These are phyloP conservation scores for Cettia cetti DNA, from an alignment of 2,113 vertebrate species.

Conservation along the genomic window DNA sequence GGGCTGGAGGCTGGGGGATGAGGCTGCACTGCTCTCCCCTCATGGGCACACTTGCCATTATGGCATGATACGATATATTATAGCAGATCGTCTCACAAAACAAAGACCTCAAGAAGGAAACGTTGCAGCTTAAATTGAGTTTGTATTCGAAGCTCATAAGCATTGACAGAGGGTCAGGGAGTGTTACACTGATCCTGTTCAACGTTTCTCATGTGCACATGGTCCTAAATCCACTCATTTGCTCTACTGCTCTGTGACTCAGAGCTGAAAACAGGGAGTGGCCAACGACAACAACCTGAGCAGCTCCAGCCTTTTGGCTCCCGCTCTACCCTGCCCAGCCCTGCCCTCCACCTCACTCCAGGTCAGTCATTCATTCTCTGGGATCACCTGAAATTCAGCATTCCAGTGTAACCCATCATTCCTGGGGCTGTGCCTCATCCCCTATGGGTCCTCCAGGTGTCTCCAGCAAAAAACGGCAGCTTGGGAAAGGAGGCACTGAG, in stretches of 20 bases:
- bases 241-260: neutral
- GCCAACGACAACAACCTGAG: fast-evolving
- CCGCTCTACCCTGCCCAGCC: neutral
- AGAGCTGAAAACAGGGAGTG: neutral
- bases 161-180: neutral
- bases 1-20: too few species aligned
- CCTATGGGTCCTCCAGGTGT: too few species aligned
- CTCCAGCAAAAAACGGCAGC: neutral
- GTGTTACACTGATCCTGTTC: neutral
- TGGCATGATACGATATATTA: too few species aligned
- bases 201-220: fast-evolving
- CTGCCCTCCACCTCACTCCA: neutral
- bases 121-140: neutral
- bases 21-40: fast-evolving
- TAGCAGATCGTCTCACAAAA: neutral
- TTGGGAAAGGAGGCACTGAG: neutral
- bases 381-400: neutral
- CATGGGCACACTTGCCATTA: neutral
- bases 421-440: neutral
- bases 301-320: neutral
- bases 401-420: neutral
- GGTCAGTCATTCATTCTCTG: neutral
- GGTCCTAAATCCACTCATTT: neutral
- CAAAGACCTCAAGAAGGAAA: neutral
- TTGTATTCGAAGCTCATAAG: fast-evolving